phyloP scores from a whole-genome alignment of 2,888 invertebrate genomes.

The Hydroisotoma schaefferi region DNA sequence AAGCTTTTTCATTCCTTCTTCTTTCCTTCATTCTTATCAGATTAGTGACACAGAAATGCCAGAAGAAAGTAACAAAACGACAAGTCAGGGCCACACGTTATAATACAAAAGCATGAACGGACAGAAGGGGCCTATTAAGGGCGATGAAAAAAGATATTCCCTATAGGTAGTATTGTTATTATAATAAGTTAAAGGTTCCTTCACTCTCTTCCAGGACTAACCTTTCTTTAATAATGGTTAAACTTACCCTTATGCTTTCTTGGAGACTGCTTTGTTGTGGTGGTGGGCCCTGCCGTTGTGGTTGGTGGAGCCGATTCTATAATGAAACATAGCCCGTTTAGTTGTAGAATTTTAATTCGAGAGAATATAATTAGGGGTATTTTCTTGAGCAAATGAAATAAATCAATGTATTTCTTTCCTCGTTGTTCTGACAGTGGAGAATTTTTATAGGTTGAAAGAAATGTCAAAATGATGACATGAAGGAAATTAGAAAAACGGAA shows the following conservation, averaged over 20 bases:
- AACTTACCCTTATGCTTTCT: slow-evolving; percentile 47
- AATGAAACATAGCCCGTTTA: slow-evolving; percentile 36
- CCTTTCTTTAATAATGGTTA: too few relatives aligned
- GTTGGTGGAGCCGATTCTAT: slow-evolving; percentile 76
- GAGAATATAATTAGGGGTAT: not conserved
- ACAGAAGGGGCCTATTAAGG: too few relatives aligned
- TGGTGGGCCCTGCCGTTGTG: slow-evolving; percentile 71
- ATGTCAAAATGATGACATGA: slow-evolving; percentile 8
- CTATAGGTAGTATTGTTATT: too few relatives aligned
- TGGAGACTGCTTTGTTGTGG: slow-evolving; percentile 59
- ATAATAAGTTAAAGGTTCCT: too few relatives aligned
- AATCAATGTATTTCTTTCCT: not conserved
- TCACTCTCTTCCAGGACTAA: too few relatives aligned
- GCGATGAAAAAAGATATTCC: too few relatives aligned
- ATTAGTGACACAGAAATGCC: too few relatives aligned
- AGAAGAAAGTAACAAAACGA: too few relatives aligned
- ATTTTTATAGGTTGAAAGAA: not conserved
- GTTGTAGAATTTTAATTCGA: not conserved
- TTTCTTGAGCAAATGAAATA: not conserved
- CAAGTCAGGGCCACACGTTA: too few relatives aligned
- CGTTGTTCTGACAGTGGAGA: not conserved
- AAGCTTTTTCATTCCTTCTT: not conserved
- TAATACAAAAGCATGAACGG: too few relatives aligned
- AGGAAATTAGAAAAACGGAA: slow-evolving; percentile 2
- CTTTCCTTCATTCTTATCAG: too few relatives aligned